phyloP scores from a whole-genome alignment of 1,140 invertebrate genomes.

The Myzus persicae region DNA sequence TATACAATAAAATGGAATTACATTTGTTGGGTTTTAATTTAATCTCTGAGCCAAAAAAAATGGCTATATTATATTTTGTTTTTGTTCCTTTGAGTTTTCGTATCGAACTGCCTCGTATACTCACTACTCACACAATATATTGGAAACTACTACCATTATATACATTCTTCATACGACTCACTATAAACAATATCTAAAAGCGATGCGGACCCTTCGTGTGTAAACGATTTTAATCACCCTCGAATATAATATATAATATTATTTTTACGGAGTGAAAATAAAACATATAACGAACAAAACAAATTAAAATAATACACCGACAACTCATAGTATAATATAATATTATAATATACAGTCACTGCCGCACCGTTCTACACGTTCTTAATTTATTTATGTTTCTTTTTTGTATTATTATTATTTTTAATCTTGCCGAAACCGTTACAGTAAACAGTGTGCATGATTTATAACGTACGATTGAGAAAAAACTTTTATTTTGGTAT shows the following conservation, averaged over 20 bases:
- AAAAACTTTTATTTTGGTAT: neutral
- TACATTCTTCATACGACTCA: neutral
- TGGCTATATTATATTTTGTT: neutral
- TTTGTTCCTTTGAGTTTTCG: neutral
- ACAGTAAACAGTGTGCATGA: neutral
- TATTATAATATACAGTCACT: neutral
- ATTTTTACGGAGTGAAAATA: neutral
- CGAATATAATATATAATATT: neutral
- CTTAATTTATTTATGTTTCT: neutral
- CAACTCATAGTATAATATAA: neutral
- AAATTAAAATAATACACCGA: neutral
- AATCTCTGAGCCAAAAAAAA: neutral
- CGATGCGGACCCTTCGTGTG: neutral
- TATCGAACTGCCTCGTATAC: neutral
- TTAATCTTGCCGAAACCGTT: constrained; percentile 4
- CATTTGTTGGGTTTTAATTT: neutral
- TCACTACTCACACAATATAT: neutral
- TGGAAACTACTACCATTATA: neutral
- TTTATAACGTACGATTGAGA: neutral
- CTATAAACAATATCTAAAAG: neutral
- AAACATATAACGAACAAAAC: neutral
- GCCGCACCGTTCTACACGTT: neutral
- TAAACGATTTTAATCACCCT: neutral
- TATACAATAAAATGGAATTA: neutral
- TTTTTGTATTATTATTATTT: neutral